Evolutionary conservation across 1,140 invertebrate species (phyloP), one percentile per base, ranked within the genome.

Genomic region (Prorops nasuta): DNA sequence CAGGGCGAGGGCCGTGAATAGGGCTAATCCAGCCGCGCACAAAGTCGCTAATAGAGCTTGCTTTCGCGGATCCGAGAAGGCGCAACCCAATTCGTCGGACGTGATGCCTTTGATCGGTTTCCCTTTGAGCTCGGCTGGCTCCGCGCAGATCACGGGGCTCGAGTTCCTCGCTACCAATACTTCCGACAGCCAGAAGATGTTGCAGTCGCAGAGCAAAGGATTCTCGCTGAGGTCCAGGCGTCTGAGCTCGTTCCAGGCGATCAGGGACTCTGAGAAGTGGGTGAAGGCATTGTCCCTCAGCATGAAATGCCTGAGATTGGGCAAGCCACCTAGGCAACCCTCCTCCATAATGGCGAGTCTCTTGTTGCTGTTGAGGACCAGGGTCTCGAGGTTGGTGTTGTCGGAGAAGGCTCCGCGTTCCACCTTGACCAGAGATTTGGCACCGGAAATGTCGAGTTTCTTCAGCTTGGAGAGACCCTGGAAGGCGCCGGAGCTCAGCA

Each of bases 221-320:
- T 94, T 94, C 51, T 92, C 90, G 10, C 87, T 86, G 4, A 94
- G 74, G 53, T 92, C 89, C 8, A 93, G 64, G 3, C 81, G 80
- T 17, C 83, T 79, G n/a, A 93, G 69, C 55, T 91, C 89, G 43
- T 84, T 84, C 83, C 90, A 92, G 1, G 86, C 83, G 12, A 90
- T 84, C 12, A 91, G 78, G 0, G 86, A 84, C 69, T 92, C 90
- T 1, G 84, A 81, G 35, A 94, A 79, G 12, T 81, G 84, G 19
- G 80, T 77, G 51, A 94, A 84, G 1, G 85, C 86, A 68, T 94
- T 92, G 63, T 91, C 90, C 53, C 86, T 83, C 22, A 94, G 71
- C 19, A 86, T 83, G 15, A 94, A 74, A 49, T 88, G 84, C 43
- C 82, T 82, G 17, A 94, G 72, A 63, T 90, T 90, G 0, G 89